Evolutionary conservation across 2,888 invertebrate species (phyloP), one percentile per base, ranked within the genome.

Genomic region (Portevinia maculata): DNA sequence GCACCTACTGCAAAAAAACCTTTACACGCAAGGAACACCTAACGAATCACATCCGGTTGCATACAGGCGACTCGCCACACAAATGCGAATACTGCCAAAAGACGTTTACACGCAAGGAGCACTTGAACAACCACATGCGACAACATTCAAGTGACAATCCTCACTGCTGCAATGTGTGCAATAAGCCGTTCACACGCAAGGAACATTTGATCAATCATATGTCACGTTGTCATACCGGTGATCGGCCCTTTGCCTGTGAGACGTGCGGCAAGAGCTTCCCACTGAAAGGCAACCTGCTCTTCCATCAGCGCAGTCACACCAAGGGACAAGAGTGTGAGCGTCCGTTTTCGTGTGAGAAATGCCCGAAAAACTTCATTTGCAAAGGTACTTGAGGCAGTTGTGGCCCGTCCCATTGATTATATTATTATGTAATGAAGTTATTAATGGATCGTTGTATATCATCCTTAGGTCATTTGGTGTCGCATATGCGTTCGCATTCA

Each of bases 101-200:
- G 90, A 95, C 95, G 21, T 97, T 97, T 89, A 96, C 96, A 3
- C 93, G 96, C 46, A 97, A 96, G 91, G 96, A 96, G 90, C 96
- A 96, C 90, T 92, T 96, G 85, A 95, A 95, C 86, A 96, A 96
- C 91, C 96, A 96, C 91, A 95, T 96, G 89, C 93, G 96, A 64
- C 96, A 96, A 89, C 96, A 96, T 90, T 96, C 96, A 48, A 96
- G 96, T 87, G 96, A 96, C 91, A 96, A 96, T 86, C 96, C 96
- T 76, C 96, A 96, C 88, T 94, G 95, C 85, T 96, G 96, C 89
- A 94, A 95, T 87, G 96, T 94, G 91, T 96, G 96, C 92, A 94
- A 95, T 86, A 96, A 96, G 89, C 95, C 95, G 39, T 96, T 96
- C 91, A 96, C 96, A 1, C 93, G 96, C 84, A 96, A 96, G 91